Base-by-base conservation (phyloP, 2,888 invertebrate genomes). In the Mylabris sibirica region DNA sequence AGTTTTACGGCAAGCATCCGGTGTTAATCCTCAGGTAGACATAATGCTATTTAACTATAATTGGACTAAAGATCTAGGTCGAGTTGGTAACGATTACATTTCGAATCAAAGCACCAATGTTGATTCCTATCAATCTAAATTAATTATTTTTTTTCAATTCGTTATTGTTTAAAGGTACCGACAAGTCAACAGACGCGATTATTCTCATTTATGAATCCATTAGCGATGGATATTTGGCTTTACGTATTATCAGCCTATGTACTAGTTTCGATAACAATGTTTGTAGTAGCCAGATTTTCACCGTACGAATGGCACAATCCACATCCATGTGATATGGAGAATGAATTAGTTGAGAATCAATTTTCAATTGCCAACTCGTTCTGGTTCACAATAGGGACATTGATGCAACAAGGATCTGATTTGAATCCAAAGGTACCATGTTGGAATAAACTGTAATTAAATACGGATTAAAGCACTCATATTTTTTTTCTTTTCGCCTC, bases 311-410 rank as follows among this genome's bases (percentile, higher is more conserved):
- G 92, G 91, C 90, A 91, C 77, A 91, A 91, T 81, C 91, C 91
- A 1, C 91, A 91, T 80, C 91, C 90, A 0, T 91, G 91, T 79
- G 89, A 68, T 38, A 82, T 87, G 65, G 89, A 90, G 72, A 87
- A 87, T 74, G 88, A 88, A 76, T 85, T 89, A 26, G 87, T 90
- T 59, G 91, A 92, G 82, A 95, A 95, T 84, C 93, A 94, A 81
- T 96, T 96, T 83, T 91, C 92, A 24, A 84, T 95, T 73, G 88
- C 93, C 35, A 95, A 96, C 84, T 92, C 92, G 79, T 92, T 95
- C 83, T 95, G 95, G 95, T 95, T 95, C 84, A 92, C 93, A 26
- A 93, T 94, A 65, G 95, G 94, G n/a, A 94, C 94, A 0, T 87
- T 96, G 63, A 93, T 96, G 92, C 94, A 94, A 79, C 94, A 95